Evolutionary conservation across 1,140 invertebrate species (phyloP), one percentile per base, ranked within the genome.

Genomic region (Cotesia glomerata): DNA sequence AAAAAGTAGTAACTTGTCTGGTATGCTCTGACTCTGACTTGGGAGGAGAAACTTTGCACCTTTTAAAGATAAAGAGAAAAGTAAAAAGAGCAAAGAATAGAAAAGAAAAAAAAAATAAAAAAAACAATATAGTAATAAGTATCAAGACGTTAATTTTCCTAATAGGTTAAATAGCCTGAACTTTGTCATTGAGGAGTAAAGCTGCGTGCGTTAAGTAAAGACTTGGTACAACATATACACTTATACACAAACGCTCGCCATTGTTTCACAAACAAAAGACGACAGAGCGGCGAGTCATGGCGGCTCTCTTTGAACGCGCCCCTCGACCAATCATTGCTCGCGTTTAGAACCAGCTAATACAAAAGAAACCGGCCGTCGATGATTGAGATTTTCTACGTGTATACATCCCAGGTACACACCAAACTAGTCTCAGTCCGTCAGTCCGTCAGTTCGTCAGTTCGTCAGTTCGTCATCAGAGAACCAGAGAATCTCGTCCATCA

Each of bases 251-350:
- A 76, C 76, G 74, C 75, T 76, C 81, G 76, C 80, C 79, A 82
- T 82, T 82, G 81, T 82, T 82, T 82, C 81, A 82, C 81, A 82
- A 82, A 82, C 81, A 82, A 82, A 82, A 81, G 80, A 79, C 75
- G 77, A 76, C 74, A 75, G 76, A 71, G 64, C 78, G 76, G 79
- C 81, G 79, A 85, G 85, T 87, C 85, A 87, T 84, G 84, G 84
- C 85, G 84, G 84, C 81, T 77, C 73, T 81, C 85, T 86, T 86
- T 86, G 83, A 84, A 84, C 83, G 82, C 81, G 82, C 81, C 83
- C 82, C 80, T 81, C 76, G 81, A 75, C 85, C 84, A 87, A 87
- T 87, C 77, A 77, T 71, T 76, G 79, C 72, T 56, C 76, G 76
- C 75, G 75, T 84, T 84, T 82, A 79, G 79, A 79, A 78, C 75